Base-by-base conservation (phyloP, 30 jellyfish, hydroid and myxozoan genomes). In the Aurelia coerulea region DNA sequence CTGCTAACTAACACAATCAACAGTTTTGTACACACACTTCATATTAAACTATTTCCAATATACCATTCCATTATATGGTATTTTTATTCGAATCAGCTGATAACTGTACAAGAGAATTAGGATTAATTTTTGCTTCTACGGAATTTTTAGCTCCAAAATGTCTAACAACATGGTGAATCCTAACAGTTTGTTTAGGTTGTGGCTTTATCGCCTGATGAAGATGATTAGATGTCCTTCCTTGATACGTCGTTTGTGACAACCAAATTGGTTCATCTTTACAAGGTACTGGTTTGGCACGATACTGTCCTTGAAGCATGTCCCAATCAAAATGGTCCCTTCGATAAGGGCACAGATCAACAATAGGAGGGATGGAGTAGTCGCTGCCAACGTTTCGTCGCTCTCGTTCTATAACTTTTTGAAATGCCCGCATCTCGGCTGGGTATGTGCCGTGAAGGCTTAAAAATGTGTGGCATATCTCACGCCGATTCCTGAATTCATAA, bases 381-480 rank as follows among this genome's bases (percentile, higher is more conserved):
- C 71, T 56, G 1, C 91, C 95, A 31, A 73, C 41, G 5, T 56
- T 62, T 46, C 90, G 41, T 16, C 90, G 68, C 34, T 90, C 97
- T 0, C 69, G 80, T 23, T 81, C 93, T 0, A 51, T 63, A 34
- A 90, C 75, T 34, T 17, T 42, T 76, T 66, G 91, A 33, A 83
- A 90, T 17, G 35, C 90, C 32, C 87, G 53, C 95, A 83, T 83
- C 39, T 90, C 97, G 5, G 81, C 58, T 10, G 97, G 95, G 73
- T 90, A 90, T 10, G 90, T 74, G 39, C 97, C 97, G 52, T 90
- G 97, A 12, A 90, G 67, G 74, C 95, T 90, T 34, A 90, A 41
- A 42, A 46, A 90, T 11, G 97, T 90, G 90, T 90, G 97, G 75
- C 97, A 90, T 19, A 90, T 78, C 56, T 90, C 97, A 23, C 77